phyloP scores from a whole-genome alignment of 2,888 invertebrate species.

The Andrena minutula region DNA sequence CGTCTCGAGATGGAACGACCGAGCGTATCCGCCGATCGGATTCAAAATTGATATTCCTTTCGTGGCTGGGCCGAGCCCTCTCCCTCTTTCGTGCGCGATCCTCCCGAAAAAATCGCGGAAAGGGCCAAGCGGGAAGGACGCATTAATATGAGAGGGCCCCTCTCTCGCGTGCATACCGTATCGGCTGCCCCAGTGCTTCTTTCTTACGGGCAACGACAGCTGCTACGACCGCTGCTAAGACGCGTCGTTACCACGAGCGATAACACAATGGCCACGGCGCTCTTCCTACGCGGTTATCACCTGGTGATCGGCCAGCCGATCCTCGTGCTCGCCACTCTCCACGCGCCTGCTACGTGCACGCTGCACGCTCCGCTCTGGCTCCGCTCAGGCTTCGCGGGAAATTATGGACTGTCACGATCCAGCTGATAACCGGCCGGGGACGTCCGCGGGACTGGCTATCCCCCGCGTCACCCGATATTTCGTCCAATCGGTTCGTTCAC shows the following conservation, averaged over 20 bases:
- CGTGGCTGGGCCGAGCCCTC: conserved; percentile 62
- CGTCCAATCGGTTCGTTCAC: conserved; percentile 33
- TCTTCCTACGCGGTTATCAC: conserved; percentile 72
- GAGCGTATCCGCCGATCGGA: conserved; percentile 76
- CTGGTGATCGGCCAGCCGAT: conserved; percentile 66
- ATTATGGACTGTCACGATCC: conserved; percentile 75
- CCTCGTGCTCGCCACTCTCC: conserved; percentile 55
- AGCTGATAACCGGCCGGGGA: conserved; percentile 66
- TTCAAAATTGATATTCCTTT: conserved; percentile 80
- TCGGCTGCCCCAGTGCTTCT: conserved; percentile 39
- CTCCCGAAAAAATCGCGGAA: conserved; percentile 65
- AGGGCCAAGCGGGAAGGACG: conserved; percentile 54
- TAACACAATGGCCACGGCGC: conserved; percentile 69
- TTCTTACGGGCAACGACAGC: conserved; percentile 67
- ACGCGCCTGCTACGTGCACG: conserved; percentile 53
- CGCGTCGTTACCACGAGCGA: conserved; percentile 73
- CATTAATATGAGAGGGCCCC: conserved; percentile 58
- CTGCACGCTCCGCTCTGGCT: conserved; percentile 25
- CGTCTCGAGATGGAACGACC: conserved; percentile 74
- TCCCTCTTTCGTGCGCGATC: conserved; percentile 19
- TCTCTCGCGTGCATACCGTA: conserved; percentile 42
- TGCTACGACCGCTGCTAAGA: conserved; percentile 69
- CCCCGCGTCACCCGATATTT: conserved; percentile 47
- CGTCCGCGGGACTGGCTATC: conserved; percentile 59
- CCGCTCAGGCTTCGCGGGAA: conserved; percentile 61